These are phyloP conservation scores for Sarcophaga peregrina DNA, from an alignment of 1,140 invertebrate genomes.

Conservation along the genomic window DNA sequence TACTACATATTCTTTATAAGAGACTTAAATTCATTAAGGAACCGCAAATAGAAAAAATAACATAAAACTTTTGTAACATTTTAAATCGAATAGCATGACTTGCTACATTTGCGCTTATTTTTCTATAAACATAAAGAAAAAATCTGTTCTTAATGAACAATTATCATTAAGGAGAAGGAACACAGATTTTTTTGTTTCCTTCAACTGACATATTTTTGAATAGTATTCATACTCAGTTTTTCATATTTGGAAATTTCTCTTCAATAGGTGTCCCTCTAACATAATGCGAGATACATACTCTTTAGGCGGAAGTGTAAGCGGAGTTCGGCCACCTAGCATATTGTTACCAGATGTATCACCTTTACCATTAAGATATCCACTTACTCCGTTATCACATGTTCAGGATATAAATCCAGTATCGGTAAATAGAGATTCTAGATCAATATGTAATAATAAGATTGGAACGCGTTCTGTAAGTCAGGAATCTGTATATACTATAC, in stretches of 20 bases:
- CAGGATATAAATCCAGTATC: constrained; percentile 58
- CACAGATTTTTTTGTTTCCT: no score
- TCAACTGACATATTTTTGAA: no score
- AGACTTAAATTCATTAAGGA: no score
- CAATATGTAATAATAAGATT: constrained; percentile 66
- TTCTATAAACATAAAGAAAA: no score
- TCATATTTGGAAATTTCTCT: constrained; percentile 3
- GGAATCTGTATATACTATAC: constrained; percentile 89
- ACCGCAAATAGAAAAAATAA: no score
- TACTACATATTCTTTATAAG: no score
- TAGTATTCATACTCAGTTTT: not conserved
- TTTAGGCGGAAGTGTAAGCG: constrained; percentile 61
- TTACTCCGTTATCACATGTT: constrained; percentile 58
- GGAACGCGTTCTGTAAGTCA: constrained; percentile 73
- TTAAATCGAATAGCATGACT: no score
- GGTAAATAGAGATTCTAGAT: constrained; percentile 69
- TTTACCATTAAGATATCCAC: constrained; percentile 60
- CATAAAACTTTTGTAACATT: no score
- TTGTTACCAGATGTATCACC: constrained; percentile 65
- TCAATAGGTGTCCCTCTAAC: constrained; percentile 79
- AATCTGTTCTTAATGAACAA: no score
- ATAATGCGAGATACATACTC: constrained; percentile 79
- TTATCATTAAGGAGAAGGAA: no score
- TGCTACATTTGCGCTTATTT: no score
- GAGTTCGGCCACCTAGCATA: constrained; percentile 62